Evolutionary conservation across 2,797 vertebrate genomes (phyloP).

Genomic region (Cynopterus sphinx): DNA sequence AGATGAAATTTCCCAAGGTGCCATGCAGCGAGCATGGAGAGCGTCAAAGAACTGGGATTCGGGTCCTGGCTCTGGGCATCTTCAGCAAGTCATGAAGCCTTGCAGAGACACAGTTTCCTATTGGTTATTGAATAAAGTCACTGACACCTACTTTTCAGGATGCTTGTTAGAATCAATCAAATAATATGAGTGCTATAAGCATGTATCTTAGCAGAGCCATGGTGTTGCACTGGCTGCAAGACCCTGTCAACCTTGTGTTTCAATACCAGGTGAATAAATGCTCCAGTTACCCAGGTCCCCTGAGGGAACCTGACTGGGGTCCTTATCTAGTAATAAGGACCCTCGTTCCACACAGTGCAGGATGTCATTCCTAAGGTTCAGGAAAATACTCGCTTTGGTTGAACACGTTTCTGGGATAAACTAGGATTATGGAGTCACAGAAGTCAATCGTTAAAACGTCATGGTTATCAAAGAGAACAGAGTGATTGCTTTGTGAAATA

Average conservation of each 20-base stretch:
- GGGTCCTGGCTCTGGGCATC: not conserved
- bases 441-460: not conserved
- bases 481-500: not conserved
- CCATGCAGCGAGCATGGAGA: fast-evolving
- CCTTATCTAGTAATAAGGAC: not conserved
- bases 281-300: not conserved
- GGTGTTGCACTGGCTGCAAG: not conserved
- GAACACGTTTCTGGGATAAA: not conserved
- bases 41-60: not conserved
- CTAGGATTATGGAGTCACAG: not conserved
- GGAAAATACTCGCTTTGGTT: not conserved
- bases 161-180: not conserved
- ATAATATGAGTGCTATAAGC: too few relatives aligned
- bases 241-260: not conserved
- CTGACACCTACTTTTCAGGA: not conserved
- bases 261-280: not conserved
- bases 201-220: not conserved
- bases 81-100: not conserved
- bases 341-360: not conserved
- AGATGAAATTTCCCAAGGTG: not conserved
- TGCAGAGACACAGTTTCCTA: not conserved
- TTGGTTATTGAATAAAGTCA: not conserved
- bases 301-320: not conserved
- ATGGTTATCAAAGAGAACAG: not conserved
- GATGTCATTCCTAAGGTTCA: not conserved